These are phyloP conservation scores for Gortyna flavago DNA, from an alignment of 2,888 invertebrate genomes.

Conservation along the genomic window DNA sequence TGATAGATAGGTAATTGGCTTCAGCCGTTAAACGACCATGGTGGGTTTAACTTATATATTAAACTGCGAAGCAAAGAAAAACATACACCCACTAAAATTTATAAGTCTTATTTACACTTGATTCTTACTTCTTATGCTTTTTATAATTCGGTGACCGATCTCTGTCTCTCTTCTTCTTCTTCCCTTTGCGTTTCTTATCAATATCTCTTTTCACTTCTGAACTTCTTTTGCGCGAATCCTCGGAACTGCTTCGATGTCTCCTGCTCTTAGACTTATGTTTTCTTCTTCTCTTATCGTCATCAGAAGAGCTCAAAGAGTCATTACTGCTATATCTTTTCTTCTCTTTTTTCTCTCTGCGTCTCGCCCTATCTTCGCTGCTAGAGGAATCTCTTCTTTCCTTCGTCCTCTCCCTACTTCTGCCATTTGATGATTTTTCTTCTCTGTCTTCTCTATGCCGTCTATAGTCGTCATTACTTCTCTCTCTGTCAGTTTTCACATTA, in stretches of 20 bases:
- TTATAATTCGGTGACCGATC: conserved; percentile 88
- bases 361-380: conserved; percentile 69
- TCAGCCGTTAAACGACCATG: too few species aligned
- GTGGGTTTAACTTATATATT: not conserved
- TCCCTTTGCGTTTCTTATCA: conserved; percentile 90
- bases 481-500: conserved; percentile 41
- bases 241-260: conserved; percentile 71
- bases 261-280: conserved; percentile 67
- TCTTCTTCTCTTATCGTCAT: conserved; percentile 68
- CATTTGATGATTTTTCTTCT: conserved; percentile 73
- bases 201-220: conserved; percentile 86
- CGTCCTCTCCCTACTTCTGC: conserved; percentile 66
- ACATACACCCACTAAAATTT: not conserved
- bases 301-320: conserved; percentile 77
- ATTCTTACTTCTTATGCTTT: conserved; percentile 86
- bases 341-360: conserved; percentile 69
- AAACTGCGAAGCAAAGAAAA: not conserved
- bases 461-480: conserved; percentile 57
- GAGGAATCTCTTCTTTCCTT: conserved; percentile 71
- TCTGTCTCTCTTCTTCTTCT: conserved; percentile 88
- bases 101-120: conserved; percentile 57
- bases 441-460: conserved; percentile 67
- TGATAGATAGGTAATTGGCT: too few species aligned
- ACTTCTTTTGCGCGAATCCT: conserved; percentile 78
- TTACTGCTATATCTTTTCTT: conserved; percentile 75